phyloP scores from a whole-genome alignment of 1,140 invertebrate species.

The Cotesia vestalis region DNA sequence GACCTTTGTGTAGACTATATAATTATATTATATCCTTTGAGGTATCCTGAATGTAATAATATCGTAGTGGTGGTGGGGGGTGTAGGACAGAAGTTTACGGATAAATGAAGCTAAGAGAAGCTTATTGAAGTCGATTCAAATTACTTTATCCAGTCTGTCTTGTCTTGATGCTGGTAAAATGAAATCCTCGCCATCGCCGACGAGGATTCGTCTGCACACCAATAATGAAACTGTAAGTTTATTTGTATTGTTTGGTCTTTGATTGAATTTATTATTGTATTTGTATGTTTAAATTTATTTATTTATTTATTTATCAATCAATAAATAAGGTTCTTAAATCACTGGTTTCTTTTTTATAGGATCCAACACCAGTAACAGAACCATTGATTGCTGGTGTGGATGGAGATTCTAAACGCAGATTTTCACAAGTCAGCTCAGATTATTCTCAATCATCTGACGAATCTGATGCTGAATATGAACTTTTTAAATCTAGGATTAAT shows the following conservation, averaged over 20 bases:
- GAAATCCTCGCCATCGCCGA: conserved; percentile 55
- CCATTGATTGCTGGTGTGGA: no score
- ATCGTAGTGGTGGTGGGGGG: conserved; percentile 51
- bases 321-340: no score
- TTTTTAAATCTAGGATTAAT: no score
- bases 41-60: conserved; percentile 22
- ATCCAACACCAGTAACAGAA: no score
- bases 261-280: neutral
- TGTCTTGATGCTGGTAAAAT: conserved; percentile 54
- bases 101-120: conserved; percentile 54
- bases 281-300: neutral
- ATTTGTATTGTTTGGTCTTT: neutral
- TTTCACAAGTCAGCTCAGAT: no score
- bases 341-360: no score
- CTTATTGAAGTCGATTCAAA: conserved; percentile 54
- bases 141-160: conserved; percentile 58
- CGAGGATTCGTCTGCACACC: conserved; percentile 53
- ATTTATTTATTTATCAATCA: no score
- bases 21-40: conserved; percentile 31
- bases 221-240: conserved; percentile 52
- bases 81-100: conserved; percentile 54
- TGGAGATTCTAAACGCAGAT: no score
- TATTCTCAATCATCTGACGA: no score
- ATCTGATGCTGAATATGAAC: no score
- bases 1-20: conserved; percentile 34